A percentile compares a stretch with the other conserved stretches of the same genome.
phyloP scores from a whole-genome alignment of 2,888 invertebrate species.

The Malachius bipustulatus region DNA sequence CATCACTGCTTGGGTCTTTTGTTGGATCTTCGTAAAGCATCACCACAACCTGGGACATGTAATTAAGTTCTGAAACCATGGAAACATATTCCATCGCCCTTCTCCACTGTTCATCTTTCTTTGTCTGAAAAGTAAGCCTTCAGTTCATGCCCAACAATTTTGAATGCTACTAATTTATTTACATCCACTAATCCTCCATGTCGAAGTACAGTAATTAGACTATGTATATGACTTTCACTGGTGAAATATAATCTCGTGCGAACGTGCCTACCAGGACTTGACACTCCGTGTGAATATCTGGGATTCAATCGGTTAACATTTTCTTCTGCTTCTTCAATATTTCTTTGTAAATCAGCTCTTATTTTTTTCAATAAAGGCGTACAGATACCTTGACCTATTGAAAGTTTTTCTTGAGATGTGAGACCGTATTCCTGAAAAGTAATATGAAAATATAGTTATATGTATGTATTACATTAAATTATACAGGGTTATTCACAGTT shows the following conservation, averaged over 20 bases:
- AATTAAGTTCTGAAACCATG: constrained; percentile 95
- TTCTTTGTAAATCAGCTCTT: constrained; percentile 83
- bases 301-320: constrained; percentile 94
- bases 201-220: constrained; percentile 85
- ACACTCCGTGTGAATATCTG: constrained; percentile 94
- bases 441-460: neutral
- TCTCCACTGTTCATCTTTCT: constrained; percentile 94
- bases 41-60: constrained; percentile 98
- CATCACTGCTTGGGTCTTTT: constrained; percentile 83
- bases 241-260: constrained; percentile 98
- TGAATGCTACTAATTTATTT: constrained; percentile 28
- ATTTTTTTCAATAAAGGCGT: constrained; percentile 93
- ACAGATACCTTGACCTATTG: constrained; percentile 95
- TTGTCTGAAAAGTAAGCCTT: constrained; percentile 38
- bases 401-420: constrained; percentile 87
- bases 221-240: constrained; percentile 98
- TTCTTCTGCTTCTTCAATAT: constrained; percentile 87
- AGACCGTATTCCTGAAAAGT: constrained; percentile 83
- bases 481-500: too few species aligned
- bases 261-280: constrained; percentile 95
- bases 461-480: too few species aligned
- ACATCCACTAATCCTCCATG: constrained; percentile 85
- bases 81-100: constrained; percentile 97
- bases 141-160: neutral
- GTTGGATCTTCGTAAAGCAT: constrained; percentile 99